phyloP scores from a whole-genome alignment of 2,797 vertebrate genomes.

The Gallirallus australis region DNA sequence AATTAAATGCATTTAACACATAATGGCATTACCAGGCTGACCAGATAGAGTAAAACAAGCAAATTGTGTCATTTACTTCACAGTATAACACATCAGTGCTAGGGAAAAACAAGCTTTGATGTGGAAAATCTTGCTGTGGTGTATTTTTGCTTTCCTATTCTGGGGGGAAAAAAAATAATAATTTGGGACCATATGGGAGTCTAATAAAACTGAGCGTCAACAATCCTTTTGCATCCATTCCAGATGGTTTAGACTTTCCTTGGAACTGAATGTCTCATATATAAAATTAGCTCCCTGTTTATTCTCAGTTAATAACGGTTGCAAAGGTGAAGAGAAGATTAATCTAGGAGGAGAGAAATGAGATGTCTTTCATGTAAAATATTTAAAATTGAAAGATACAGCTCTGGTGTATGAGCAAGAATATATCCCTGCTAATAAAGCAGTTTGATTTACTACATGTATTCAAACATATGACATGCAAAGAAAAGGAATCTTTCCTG shows the following conservation, averaged over 20 bases:
- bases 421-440: background rate
- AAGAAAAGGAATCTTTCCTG: background rate
- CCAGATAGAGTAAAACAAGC: background rate
- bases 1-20: background rate
- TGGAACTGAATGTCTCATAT: background rate
- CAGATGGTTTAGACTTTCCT: background rate
- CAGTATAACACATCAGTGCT: background rate
- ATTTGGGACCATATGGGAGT: background rate
- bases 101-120: background rate
- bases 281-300: slow-evolving; percentile 15
- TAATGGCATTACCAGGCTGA: background rate
- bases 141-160: background rate
- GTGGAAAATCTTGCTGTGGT: background rate
- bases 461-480: background rate
- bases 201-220: background rate
- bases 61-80: background rate
- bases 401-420: background rate
- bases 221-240: background rate
- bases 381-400: background rate
- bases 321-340: slow-evolving; percentile 11
- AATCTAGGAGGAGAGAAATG: background rate
- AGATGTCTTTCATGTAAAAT: background rate
- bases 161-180: background rate
- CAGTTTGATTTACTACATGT: background rate
- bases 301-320: slow-evolving; percentile 17